Base-by-base conservation (phyloP, 1,140 invertebrate genomes). In the Cydia fagiglandana region DNA sequence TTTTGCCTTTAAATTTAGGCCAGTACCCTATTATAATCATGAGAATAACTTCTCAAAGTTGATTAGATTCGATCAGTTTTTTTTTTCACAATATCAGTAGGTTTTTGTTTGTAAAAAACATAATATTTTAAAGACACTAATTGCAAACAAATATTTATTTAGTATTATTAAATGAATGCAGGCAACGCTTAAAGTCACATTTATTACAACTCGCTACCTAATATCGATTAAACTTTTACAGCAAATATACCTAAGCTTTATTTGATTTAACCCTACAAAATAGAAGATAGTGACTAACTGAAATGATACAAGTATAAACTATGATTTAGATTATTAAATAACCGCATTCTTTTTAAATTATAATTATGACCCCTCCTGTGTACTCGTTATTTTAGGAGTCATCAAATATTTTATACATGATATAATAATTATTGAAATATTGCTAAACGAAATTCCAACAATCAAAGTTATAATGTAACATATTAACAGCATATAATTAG, bases 121-220 rank as follows among this genome's bases (percentile, higher is more conserved):
- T 12, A 61, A 24, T 24, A 24, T 61, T 61, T 61, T 24, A 24
- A 24, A 24, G 53, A 61, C 6, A 61, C 6, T 61, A n/a, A 20
- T 61, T 24, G 28, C 53, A 66, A 75, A 24, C 50, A 24, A 47
- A 20, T 47, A 45, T 24, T 80, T 47, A 45, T 24, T 80, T 78
- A 81, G 13, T 47, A 15, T 47, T 47, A 4, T 47, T 47, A 47
- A 47, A 12, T 12, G 45, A 47, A 47, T 47, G 45, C 45, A 47
- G 45, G 82, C 77, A 73, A 76, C 76, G 86, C 86, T 84, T 90
- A 91, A 83, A 91, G 91, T 92, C 91, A 92, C 91, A 92, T 92
- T 92, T 91, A 92, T 92, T 92, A 92, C 73, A 38, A 66, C 34
- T 68, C 50, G 79, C 80, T 83, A 88, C 77, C 78, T 79, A 84